These are phyloP conservation scores for Heterochromis multidens DNA, from an alignment of 2,113 vertebrate genomes.

Conservation along the genomic window DNA sequence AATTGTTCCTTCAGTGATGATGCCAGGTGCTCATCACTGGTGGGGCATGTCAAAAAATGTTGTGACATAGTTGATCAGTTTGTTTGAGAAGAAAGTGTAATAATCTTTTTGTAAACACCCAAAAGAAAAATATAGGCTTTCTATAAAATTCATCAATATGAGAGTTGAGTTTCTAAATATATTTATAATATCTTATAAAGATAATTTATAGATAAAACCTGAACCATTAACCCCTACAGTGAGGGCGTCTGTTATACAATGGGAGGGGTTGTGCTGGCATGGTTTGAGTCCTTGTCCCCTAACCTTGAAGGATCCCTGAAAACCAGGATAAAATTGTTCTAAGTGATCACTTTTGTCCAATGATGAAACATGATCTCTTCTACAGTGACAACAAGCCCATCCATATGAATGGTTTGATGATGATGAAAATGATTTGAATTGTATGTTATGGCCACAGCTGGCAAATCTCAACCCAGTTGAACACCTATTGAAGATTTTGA, in stretches of 20 bases:
- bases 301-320: neutral
- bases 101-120: too few relatives aligned
- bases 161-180: too few relatives aligned
- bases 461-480: neutral
- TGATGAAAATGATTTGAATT: neutral
- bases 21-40: neutral
- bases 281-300: neutral
- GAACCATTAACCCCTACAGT: neutral
- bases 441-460: neutral
- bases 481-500: neutral
- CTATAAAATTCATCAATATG: too few relatives aligned
- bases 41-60: neutral
- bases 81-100: neutral
- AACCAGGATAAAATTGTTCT: too few relatives aligned
- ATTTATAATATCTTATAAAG: neutral
- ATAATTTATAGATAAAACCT: neutral
- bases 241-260: neutral
- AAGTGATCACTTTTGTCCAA: too few relatives aligned
- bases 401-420: neutral
- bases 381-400: neutral
- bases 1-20: neutral
- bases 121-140: too few relatives aligned
- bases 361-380: too few relatives aligned
- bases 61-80: neutral
- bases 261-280: neutral